Percentiles rank a stretch among this genome's conserved stretches.
Evolutionary conservation across 2,888 invertebrate species (phyloP).

Genomic region (Limnephilus rhombicus): DNA sequence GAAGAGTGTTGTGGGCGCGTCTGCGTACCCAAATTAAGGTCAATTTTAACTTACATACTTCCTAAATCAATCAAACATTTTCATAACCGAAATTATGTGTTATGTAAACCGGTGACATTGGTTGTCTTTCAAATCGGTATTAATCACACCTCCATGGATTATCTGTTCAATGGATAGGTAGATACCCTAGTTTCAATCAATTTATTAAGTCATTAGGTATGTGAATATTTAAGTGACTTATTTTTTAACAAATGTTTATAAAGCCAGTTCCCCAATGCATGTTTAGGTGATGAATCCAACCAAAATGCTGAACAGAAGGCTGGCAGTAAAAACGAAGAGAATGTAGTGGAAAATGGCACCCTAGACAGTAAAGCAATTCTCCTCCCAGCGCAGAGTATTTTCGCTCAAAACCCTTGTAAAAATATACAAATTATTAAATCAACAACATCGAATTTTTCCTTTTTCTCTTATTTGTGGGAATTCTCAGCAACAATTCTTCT

Average conservation of each 20-base stretch:
- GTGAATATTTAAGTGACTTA: not conserved
- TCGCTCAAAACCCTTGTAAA: not conserved
- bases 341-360: not conserved
- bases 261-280: not conserved
- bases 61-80: no score
- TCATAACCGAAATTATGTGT: not conserved
- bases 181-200: not conserved
- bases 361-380: not conserved
- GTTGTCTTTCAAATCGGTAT: not conserved
- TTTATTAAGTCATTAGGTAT: not conserved
- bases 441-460: not conserved
- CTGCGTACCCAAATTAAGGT: no score
- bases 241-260: not conserved
- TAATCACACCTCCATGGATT: not conserved
- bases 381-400: not conserved
- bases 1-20: no score
- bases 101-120: not conserved
- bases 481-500: not conserved
- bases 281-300: not conserved
- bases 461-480: not conserved
- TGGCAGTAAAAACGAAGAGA: not conserved
- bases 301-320: not conserved
- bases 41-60: no score
- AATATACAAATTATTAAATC: constrained; percentile 2
- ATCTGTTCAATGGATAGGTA: not conserved